A percentile compares a stretch with the other conserved stretches of the same genome.
Evolutionary conservation across 2,888 invertebrate genomes (phyloP).

Genomic region (Lissocephala sabroskyi): DNA sequence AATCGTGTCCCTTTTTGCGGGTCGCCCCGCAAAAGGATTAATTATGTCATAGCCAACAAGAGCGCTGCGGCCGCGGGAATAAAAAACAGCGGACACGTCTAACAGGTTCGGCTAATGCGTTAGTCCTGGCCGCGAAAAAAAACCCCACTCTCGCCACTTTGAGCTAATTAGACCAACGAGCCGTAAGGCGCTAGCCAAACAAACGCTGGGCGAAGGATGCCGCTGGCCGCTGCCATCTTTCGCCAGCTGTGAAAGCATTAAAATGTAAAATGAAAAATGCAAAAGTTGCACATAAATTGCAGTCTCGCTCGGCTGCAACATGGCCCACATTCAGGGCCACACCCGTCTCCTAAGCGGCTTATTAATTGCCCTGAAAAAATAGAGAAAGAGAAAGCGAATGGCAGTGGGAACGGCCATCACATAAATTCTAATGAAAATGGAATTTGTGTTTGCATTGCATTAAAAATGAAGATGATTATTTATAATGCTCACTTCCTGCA

Average conservation of each 20-base stretch:
- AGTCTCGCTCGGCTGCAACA: slow-evolving; percentile 30
- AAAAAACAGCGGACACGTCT: neutral
- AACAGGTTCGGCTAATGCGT: neutral
- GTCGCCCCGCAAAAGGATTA: slow-evolving; percentile 25
- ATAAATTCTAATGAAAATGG: slow-evolving; percentile 14
- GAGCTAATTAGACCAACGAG: slow-evolving; percentile 16
- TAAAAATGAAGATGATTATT: slow-evolving; percentile 30
- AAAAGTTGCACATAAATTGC: slow-evolving; percentile 29
- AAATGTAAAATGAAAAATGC: slow-evolving; percentile 5
- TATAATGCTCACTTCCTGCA: slow-evolving; percentile 6
- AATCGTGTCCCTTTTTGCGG: slow-evolving; percentile 5
- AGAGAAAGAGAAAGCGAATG: neutral
- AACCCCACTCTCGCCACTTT: too few species aligned
- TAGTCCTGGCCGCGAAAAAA: too few species aligned
- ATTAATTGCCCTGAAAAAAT: slow-evolving; percentile 18
- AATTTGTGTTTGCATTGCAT: slow-evolving; percentile 11
- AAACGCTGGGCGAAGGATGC: neutral
- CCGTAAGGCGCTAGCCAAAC: neutral
- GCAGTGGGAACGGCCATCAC: slow-evolving; percentile 5
- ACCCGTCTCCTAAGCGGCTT: slow-evolving; percentile 15
- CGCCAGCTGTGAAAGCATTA: slow-evolving; percentile 14
- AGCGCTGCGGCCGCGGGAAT: neutral
- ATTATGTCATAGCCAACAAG: slow-evolving; percentile 40
- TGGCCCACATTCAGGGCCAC: slow-evolving; percentile 26
- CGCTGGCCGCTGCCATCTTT: neutral